These are phyloP conservation scores for Podabrus alpinus DNA, from an alignment of 2,888 invertebrate species.

Conservation along the genomic window DNA sequence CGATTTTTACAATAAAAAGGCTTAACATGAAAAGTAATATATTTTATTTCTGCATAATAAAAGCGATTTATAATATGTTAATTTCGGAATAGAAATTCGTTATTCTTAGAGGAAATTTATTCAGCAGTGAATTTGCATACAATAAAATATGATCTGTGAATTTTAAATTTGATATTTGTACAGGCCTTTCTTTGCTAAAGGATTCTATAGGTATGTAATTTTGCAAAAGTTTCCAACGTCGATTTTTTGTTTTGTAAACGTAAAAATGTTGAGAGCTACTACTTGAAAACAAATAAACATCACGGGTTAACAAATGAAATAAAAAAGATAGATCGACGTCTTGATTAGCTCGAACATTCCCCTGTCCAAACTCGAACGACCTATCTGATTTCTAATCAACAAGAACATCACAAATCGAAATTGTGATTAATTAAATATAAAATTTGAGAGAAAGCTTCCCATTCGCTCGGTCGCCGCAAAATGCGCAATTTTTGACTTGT, in stretches of 20 bases:
- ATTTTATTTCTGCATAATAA: slow-evolving; percentile 36
- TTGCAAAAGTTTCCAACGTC: not conserved
- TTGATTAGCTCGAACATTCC: slow-evolving; percentile 16
- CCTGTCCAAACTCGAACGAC: slow-evolving; percentile 7
- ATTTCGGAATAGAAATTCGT: slow-evolving; percentile 53
- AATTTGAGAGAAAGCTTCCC: not conserved
- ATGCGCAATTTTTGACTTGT: not conserved
- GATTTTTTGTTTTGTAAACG: not conserved
- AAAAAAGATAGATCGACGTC: slow-evolving; percentile 14
- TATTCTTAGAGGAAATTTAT: slow-evolving; percentile 48
- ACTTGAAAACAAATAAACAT: not conserved
- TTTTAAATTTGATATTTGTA: slow-evolving; percentile 48
- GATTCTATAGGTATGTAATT: slow-evolving; percentile 3
- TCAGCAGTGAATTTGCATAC: slow-evolving; percentile 48
- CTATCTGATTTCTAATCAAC: slow-evolving; percentile 9
- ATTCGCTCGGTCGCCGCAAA: not conserved
- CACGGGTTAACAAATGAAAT: slow-evolving; percentile 11
- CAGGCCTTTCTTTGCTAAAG: slow-evolving; percentile 19
- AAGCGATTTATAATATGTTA: slow-evolving; percentile 48
- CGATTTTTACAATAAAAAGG: slow-evolving; percentile 31
- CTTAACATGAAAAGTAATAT: slow-evolving; percentile 34
- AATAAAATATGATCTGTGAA: slow-evolving; percentile 52
- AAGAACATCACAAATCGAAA: slow-evolving; percentile 7
- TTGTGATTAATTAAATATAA: slow-evolving; percentile 11
- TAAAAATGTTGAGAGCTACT: not conserved